A percentile compares a stretch with the other conserved stretches of the same genome.
phyloP scores from a whole-genome alignment of 2,797 vertebrate species.

The Lepus oiostolus region DNA sequence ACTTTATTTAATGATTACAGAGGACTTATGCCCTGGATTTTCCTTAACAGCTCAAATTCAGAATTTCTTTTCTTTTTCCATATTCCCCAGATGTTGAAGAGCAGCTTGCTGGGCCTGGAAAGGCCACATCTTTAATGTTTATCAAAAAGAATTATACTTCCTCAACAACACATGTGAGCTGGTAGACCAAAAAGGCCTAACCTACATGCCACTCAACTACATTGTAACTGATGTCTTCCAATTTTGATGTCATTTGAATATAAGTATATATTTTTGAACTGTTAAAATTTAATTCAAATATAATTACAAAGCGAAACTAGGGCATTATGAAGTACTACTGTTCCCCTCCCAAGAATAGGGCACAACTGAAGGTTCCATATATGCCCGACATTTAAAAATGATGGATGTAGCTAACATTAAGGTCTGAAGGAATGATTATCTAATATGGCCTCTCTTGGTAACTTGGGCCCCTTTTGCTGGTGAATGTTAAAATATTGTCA shows the following conservation, averaged over 20 bases:
- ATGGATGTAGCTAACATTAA: neutral
- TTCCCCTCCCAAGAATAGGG: neutral
- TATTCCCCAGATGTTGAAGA: slow-evolving; percentile 22
- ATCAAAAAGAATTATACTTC: slow-evolving; percentile 3
- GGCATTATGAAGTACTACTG: neutral
- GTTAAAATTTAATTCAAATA: slow-evolving; percentile 25
- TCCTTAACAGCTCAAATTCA: neutral
- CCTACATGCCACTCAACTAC: neutral
- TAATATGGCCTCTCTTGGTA: neutral
- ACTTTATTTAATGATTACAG: slow-evolving; percentile 16
- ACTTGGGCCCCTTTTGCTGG: neutral
- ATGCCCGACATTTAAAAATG: neutral
- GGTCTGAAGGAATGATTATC: slow-evolving; percentile 6
- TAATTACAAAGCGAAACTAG: slow-evolving; percentile 2
- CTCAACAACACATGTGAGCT: neutral
- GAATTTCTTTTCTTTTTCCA: neutral
- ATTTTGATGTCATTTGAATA: slow-evolving; percentile 44
- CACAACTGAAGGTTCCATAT: slow-evolving; percentile 10
- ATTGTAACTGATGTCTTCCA: slow-evolving; percentile 32
- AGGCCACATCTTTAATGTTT: slow-evolving; percentile 24
- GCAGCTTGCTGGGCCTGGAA: neutral
- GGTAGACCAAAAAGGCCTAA: neutral
- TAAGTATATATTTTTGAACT: neutral
- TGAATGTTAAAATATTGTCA: slow-evolving; percentile 35
- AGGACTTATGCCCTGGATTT: neutral